Evolutionary conservation across 2,113 vertebrate genomes (phyloP).

Genomic region (Campylorhamphus procurvoides): DNA sequence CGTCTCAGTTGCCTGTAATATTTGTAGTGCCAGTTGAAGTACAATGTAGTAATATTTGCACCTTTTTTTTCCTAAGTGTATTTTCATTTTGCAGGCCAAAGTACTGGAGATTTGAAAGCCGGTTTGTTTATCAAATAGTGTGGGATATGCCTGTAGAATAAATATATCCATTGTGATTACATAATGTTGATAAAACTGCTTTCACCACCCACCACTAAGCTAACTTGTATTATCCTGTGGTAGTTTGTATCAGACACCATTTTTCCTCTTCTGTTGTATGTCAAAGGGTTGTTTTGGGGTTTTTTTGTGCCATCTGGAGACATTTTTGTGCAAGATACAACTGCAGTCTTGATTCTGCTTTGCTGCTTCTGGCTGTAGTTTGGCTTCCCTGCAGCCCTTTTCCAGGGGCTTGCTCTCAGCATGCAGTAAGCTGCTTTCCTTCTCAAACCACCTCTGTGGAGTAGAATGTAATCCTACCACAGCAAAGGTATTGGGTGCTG

Average conservation of each 20-base stretch:
- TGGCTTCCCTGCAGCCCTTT: not conserved
- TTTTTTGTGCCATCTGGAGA: not conserved
- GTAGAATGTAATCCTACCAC: not conserved
- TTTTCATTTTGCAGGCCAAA: not conserved
- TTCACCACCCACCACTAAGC: not conserved
- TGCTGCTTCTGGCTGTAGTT: fast-evolving
- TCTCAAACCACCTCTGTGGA: not conserved
- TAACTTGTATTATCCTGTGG: not conserved
- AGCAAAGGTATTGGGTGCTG: not conserved
- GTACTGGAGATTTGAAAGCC: not conserved
- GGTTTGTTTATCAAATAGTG: not conserved
- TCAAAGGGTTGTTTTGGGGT: not conserved
- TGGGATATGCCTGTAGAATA: not conserved
- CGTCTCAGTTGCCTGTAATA: not conserved
- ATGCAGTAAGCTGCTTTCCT: not conserved
- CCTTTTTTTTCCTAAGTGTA: not conserved
- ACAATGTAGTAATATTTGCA: not conserved
- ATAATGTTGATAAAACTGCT: not conserved
- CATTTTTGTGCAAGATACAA: not conserved
- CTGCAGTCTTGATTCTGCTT: not conserved
- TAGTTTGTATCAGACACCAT: not conserved
- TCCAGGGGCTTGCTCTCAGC: not conserved
- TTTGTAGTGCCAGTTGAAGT: not conserved
- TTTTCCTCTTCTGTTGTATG: not conserved
- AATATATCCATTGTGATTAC: not conserved